Evolutionary conservation across 1,140 invertebrate genomes (phyloP), one percentile per base, ranked within the genome.

Genomic region (Cylas formicarius): DNA sequence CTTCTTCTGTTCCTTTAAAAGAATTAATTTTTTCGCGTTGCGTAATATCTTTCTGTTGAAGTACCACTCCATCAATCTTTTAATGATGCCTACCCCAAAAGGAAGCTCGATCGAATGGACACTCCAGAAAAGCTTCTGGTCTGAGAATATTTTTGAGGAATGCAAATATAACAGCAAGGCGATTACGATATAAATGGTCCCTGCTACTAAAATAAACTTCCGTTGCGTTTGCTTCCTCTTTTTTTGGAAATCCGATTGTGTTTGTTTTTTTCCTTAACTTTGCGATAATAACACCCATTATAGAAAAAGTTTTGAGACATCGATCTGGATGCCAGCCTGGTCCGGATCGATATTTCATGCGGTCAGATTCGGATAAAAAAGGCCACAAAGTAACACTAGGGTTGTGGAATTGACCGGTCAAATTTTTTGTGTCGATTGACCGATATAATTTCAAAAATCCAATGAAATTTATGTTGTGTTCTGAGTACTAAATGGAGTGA

Each of bases 51-150:
- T 84, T 64, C 84, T 75, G 50, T 83, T 79, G 67, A 86, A 97
- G 65, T 91, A 93, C 82, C 86, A 91, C 29, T 84, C 81, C 56
- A 93, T 75, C 53, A 81, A 66, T 60, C 79, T 78, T 56, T 88
- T 87, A 20, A 86, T 69, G 38, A 84, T 72, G 57, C 86, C 76
- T 50, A 93, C 81, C 56, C 90, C 58, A 32, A 87, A 53, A 45
- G 86, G 85, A 56, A 88, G 82, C 19, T 83, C 63, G 2, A 90
- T 61, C 33, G 91, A 65, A 23, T 85, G 84, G 32, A 78, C 75
- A 17, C 80, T 76, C 57, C 83, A 84, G 48, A 84, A 70, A 10
- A 90, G 45, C 50, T 78, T 74, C 52, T 86, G 76, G 36, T 77
- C 70, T 63, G 81, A 72, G 36, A 74, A 74, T 37, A 74, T 72